Evolutionary conservation across 2,888 invertebrate species (phyloP), one percentile per base, ranked within the genome.

Genomic region (Polymixis lichenea): DNA sequence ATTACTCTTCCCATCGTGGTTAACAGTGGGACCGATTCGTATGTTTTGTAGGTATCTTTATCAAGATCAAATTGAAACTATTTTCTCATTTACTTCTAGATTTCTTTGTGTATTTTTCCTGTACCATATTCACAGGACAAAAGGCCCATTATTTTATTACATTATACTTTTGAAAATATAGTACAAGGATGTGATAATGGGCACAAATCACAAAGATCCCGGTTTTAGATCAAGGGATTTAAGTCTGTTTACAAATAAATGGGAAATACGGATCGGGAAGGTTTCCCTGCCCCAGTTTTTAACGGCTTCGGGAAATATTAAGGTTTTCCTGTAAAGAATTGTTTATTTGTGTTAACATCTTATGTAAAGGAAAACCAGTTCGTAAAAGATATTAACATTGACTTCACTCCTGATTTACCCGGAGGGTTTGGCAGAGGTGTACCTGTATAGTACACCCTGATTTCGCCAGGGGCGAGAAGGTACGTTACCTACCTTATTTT

Each of bases 161-260:
- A 74, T 17, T 38, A 15, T 1, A 15, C 32, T 22, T 53, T 60
- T 38, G 9, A n/a, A 67, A 56, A 60, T 53, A 2, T 66, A 28
- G 28, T 70, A 66, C 56, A 67, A 70, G 69, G 19, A 61, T 61
- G 51, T 38, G 43, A 28, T 58, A 76, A 80, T 56, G 32, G 25
- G 43, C 2, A 69, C 72, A 82, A 77, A 82, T 72, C 67, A 77
- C 67, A 55, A 77, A 13, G 25, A 28, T 22, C 8, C 58, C 80
- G 6, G 5, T 77, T 68, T 77, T 60, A 68, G 49, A 77, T 72
- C 71, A 64, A 65, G 32, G 49, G 64, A 68, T 81, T 68, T 32
- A 55, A 64, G 25, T 32, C 28, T 68, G 64, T 77, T 72, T 77
- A 72, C 60, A 72, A 77, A 79, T 74, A 79, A 77, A 69, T 71